These are phyloP conservation scores for Mormyrops boulengeri DNA, from an alignment of 2,797 vertebrate genomes.

Conservation along the genomic window DNA sequence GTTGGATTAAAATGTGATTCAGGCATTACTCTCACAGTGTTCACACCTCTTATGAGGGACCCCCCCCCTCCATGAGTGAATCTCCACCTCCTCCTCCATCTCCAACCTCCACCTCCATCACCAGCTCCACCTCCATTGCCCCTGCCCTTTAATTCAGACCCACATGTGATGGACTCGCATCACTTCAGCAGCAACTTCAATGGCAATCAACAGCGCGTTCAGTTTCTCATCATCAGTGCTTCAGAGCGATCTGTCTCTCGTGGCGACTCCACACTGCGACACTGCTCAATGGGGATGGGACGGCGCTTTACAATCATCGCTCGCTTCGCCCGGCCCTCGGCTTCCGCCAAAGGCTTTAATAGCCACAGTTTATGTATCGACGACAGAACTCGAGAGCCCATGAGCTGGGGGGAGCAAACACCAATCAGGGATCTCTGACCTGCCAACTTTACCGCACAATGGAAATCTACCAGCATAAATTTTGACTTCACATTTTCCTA, in stretches of 20 bases:
- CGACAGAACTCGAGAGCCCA: neutral
- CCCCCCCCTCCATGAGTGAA: neutral
- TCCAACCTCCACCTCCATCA: slow-evolving; percentile 23
- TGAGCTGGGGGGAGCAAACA: neutral
- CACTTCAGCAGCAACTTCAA: neutral
- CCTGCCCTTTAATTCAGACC: slow-evolving; percentile 24
- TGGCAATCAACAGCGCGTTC: neutral
- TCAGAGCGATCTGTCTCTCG: neutral
- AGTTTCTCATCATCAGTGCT: neutral
- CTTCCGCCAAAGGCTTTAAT: neutral
- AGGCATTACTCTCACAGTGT: slow-evolving; percentile 23
- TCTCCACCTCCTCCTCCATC: too few species aligned
- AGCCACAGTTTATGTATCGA: neutral
- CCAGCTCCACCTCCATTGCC: too few species aligned
- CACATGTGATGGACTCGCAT: neutral
- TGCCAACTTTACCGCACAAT: neutral
- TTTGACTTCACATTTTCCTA: neutral
- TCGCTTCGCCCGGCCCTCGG: neutral
- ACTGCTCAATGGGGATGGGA: neutral
- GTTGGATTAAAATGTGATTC: slow-evolving; percentile 46
- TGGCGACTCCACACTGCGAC: neutral
- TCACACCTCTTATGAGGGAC: slow-evolving; percentile 18
- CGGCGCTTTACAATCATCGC: too few species aligned
- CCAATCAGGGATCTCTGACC: neutral
- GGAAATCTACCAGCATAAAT: neutral